Conservation (phyloP, 2,888 invertebrate species). For the Ormia ochracea region DNA sequence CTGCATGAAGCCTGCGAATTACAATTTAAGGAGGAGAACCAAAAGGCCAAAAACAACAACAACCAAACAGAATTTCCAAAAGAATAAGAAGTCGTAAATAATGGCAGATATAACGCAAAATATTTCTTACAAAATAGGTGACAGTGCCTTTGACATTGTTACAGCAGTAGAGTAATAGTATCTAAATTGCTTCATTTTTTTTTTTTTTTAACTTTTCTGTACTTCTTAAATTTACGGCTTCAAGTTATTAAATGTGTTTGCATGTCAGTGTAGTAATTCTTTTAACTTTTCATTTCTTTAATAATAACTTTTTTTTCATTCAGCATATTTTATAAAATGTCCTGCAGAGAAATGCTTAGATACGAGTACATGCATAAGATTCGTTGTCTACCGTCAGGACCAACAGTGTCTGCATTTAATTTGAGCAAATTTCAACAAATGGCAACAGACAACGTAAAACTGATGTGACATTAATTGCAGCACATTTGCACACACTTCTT, state of each 20-base stretch:
- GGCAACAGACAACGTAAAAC: slow-evolving; percentile 58
- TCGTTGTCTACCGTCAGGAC: slow-evolving; percentile 23
- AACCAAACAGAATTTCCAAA: not conserved
- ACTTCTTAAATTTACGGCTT: slow-evolving; percentile 19
- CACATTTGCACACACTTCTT: slow-evolving; percentile 54
- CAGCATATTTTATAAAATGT: slow-evolving; percentile 4
- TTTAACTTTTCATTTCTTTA: not conserved
- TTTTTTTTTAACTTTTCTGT: not conserved
- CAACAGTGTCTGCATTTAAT: slow-evolving; percentile 58
- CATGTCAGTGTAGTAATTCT: not conserved
- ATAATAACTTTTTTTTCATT: not conserved
- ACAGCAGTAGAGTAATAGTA: not conserved
- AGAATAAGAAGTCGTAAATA: slow-evolving; percentile 1
- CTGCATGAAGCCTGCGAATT: slow-evolving; percentile 19
- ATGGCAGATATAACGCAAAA: not conserved
- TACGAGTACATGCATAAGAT: not conserved
- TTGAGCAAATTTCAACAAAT: slow-evolving; percentile 62
- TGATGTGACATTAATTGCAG: slow-evolving; percentile 65
- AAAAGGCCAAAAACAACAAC: too few relatives aligned
- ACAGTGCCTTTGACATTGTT: slow-evolving; percentile 50
- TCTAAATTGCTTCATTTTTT: not conserved
- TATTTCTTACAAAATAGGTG: not conserved
- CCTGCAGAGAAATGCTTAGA: not conserved
- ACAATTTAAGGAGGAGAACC: slow-evolving; percentile 1
- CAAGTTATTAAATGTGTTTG: not conserved